These are phyloP conservation scores for Chelonoidis abingdonii DNA, from an alignment of 2,113 vertebrate genomes.

Conservation along the genomic window DNA sequence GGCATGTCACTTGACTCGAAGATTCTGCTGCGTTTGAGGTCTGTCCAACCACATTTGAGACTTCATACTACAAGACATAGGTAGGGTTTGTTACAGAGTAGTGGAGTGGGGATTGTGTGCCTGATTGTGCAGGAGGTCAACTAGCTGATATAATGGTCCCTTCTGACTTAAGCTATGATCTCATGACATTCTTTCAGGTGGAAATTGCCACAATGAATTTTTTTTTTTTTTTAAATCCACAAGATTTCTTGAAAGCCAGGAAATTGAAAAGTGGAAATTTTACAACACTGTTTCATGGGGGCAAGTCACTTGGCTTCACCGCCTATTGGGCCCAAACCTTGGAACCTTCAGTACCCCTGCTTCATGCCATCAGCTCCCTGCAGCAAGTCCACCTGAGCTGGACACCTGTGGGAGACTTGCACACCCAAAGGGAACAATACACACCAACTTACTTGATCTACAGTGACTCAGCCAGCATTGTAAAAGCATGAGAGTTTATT, in stretches of 20 bases:
- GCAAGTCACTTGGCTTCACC: not conserved
- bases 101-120: too few species aligned
- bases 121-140: too few species aligned
- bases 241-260: not conserved
- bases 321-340: not conserved
- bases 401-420: not conserved
- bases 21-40: too few species aligned
- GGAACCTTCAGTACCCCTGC: not conserved
- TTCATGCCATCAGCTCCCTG: not conserved
- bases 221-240: not conserved
- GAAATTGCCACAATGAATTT: not conserved
- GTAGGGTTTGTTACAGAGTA: too few species aligned
- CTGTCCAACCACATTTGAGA: too few species aligned
- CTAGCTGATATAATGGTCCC: too few species aligned
- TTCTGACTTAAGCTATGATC: too few species aligned
- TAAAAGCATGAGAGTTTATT: not conserved
- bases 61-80: too few species aligned
- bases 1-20: too few species aligned
- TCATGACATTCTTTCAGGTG: not conserved
- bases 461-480: not conserved
- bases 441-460: not conserved
- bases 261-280: not conserved
- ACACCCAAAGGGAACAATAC: not conserved
- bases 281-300: not conserved
- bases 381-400: not conserved